These are phyloP conservation scores for Lampris megalopsis DNA, from an alignment of 2,113 vertebrate species.

Conservation along the genomic window DNA sequence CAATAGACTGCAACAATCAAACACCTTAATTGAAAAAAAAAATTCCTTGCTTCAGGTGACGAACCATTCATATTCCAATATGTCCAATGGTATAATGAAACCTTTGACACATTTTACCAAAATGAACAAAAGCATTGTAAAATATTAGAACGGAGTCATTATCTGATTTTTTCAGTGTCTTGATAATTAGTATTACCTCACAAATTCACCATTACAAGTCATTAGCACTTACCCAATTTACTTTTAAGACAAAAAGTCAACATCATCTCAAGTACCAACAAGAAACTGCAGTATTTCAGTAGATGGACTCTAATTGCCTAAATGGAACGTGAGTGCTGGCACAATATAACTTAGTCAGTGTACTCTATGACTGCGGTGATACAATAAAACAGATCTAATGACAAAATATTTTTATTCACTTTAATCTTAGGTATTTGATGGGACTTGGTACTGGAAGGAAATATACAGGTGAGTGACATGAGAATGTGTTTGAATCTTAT, in stretches of 20 bases:
- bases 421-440: slow-evolving; percentile 67
- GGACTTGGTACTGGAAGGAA: slow-evolving; percentile 64
- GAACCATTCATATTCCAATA: neutral
- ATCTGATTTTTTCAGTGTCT: too few relatives aligned
- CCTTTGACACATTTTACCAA: slow-evolving; percentile 21
- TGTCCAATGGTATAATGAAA: slow-evolving; percentile 5
- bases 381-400: slow-evolving; percentile 70
- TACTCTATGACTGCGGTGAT: slow-evolving; percentile 65
- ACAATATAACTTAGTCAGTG: slow-evolving; percentile 64
- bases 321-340: slow-evolving; percentile 62
- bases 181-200: too few relatives aligned
- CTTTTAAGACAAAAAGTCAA: slow-evolving; percentile 9
- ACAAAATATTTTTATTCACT: slow-evolving; percentile 72
- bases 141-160: too few relatives aligned
- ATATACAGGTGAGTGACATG: slow-evolving; percentile 55
- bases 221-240: neutral
- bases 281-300: slow-evolving; percentile 60
- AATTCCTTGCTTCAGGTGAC: neutral
- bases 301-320: slow-evolving; percentile 57
- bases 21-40: slow-evolving; percentile 8
- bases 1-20: slow-evolving; percentile 3
- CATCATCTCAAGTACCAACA: slow-evolving; percentile 44
- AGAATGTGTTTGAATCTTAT: slow-evolving; percentile 69
- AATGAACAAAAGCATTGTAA: slow-evolving; percentile 4
- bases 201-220: too few relatives aligned